phyloP scores from a whole-genome alignment of 2,113 vertebrate genomes.

The Mungos mungo region DNA sequence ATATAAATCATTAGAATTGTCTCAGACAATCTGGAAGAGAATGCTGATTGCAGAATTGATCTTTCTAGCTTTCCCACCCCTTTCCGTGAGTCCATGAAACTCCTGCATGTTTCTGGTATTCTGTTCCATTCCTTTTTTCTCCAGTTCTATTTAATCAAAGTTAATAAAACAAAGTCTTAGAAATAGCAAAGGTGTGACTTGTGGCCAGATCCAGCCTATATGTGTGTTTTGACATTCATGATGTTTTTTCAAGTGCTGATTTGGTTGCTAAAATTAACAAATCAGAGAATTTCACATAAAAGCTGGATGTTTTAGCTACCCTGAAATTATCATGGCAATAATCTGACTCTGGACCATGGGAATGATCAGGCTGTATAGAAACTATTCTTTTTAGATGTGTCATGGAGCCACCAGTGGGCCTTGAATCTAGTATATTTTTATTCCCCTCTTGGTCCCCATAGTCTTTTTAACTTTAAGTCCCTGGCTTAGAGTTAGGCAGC shows the following conservation, averaged over 20 bases:
- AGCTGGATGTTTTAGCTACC: neutral
- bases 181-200: neutral
- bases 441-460: fast-evolving
- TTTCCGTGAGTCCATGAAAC: neutral
- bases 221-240: neutral
- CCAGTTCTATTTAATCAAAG: neutral
- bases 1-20: neutral
- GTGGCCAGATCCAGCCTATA: neutral
- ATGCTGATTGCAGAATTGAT: neutral
- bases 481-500: neutral
- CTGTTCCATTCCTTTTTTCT: neutral
- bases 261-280: slow-evolving; percentile 11
- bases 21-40: too few species aligned
- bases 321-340: neutral
- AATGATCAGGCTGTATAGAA: neutral
- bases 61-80: neutral
- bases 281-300: neutral
- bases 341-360: too few species aligned
- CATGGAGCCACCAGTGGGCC: neutral
- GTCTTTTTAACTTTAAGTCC: neutral
- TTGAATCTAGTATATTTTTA: neutral
- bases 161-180: neutral
- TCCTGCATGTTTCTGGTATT: neutral
- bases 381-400: neutral
- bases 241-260: neutral